These are phyloP conservation scores for Pampusana beccarii DNA, from an alignment of 2,113 vertebrate genomes.

Conservation along the genomic window DNA sequence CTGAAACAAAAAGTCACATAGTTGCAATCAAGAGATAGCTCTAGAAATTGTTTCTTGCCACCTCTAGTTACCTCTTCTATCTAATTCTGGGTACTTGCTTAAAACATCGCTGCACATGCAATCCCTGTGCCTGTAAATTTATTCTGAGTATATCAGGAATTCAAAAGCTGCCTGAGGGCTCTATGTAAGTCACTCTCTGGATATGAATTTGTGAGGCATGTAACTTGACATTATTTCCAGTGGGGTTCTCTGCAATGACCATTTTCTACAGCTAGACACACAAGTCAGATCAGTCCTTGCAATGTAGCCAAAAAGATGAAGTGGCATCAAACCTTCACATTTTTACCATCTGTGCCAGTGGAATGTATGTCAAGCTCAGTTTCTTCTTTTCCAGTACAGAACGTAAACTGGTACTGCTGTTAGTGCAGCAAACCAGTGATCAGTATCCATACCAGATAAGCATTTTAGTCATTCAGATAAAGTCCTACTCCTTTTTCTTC, in stretches of 20 bases:
- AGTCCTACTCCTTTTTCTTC: not conserved
- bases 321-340: not conserved
- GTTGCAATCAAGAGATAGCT: not conserved
- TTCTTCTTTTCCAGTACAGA: not conserved
- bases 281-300: not conserved
- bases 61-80: not conserved
- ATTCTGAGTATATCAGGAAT: fast-evolving
- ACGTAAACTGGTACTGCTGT: not conserved
- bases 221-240: not conserved
- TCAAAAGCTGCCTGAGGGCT: fast-evolving
- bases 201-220: not conserved
- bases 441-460: not conserved
- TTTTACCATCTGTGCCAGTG: not conserved
- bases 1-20: not conserved
- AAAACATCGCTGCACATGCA: not conserved
- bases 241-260: not conserved
- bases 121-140: fast-evolving
- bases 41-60: not conserved
- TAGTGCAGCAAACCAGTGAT: not conserved
- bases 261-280: not conserved
- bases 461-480: not conserved
- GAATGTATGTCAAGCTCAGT: not conserved
- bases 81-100: not conserved
- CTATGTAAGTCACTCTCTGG: not conserved
- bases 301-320: not conserved